Evolutionary conservation across 2,113 vertebrate genomes (phyloP).

Genomic region (Tor tambroides): DNA sequence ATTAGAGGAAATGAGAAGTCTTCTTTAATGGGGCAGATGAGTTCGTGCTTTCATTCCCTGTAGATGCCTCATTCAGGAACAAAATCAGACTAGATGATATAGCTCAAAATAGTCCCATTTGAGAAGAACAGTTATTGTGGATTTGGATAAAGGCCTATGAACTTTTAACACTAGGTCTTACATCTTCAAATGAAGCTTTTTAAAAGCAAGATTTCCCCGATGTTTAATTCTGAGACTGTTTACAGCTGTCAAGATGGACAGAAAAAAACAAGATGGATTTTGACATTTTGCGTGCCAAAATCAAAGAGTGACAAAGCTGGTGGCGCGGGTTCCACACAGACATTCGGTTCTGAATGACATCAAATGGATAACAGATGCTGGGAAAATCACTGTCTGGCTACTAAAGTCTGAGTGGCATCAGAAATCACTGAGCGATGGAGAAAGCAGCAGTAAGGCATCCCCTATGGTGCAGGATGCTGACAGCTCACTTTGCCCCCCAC

Average conservation of each 20-base stretch:
- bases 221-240: not conserved
- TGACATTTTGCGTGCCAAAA: conserved; percentile 6
- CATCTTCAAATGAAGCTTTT: not conserved
- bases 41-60: not conserved
- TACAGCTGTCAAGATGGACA: not conserved
- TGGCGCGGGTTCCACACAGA: not conserved
- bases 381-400: conserved; percentile 29
- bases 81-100: not conserved
- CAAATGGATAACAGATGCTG: conserved; percentile 8
- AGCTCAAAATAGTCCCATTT: not conserved
- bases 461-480: conserved; percentile 7
- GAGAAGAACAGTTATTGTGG: not conserved
- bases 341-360: not conserved
- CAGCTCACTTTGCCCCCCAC: conserved; percentile 11
- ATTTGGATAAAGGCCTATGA: not conserved
- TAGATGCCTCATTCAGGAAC: not conserved
- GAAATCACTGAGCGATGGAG: conserved; percentile 20
- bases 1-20: not conserved
- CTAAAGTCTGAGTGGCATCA: conserved; percentile 36
- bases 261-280: not conserved
- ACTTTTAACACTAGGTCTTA: not conserved
- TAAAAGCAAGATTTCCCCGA: not conserved
- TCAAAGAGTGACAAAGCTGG: conserved; percentile 27
- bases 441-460: conserved; percentile 15
- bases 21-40: not conserved